Evolutionary conservation across 2,797 vertebrate species (phyloP).

Genomic region (Neosilurus mollespiculum): DNA sequence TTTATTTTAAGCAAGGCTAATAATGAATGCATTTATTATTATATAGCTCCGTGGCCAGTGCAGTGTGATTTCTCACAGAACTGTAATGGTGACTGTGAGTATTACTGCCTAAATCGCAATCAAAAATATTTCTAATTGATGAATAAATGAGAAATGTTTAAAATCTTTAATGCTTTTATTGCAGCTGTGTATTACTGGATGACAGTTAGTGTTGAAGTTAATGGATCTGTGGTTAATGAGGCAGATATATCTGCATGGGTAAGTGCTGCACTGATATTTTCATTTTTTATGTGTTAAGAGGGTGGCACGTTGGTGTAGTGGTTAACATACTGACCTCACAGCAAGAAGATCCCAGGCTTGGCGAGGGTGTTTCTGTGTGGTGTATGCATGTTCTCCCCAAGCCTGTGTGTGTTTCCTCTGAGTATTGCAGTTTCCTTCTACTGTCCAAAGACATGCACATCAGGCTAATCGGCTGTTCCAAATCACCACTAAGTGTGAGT

Average conservation of each 20-base stretch:
- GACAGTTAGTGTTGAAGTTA: conserved; percentile 55
- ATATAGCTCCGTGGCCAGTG: conserved; percentile 4
- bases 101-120: not conserved
- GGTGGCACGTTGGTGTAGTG: not conserved
- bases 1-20: not conserved
- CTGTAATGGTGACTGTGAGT: conserved; percentile 47
- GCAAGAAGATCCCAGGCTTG: too few species aligned
- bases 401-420: too few species aligned
- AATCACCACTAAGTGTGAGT: too few species aligned
- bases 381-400: too few species aligned
- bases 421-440: too few species aligned
- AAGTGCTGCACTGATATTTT: conserved; percentile 21
- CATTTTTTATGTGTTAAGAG: not conserved
- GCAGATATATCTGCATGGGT: conserved; percentile 61
- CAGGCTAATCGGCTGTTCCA: too few species aligned
- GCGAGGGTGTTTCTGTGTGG: too few species aligned
- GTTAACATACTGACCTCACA: too few species aligned
- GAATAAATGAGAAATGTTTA: not conserved
- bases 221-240: conserved; percentile 26
- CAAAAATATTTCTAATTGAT: not conserved
- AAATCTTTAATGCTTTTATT: not conserved
- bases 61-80: conserved; percentile 26
- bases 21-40: not conserved
- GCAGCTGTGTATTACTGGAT: conserved; percentile 61
- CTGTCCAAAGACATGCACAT: too few species aligned